phyloP scores from a whole-genome alignment of 2,888 invertebrate genomes.

The Tinea semifulvella region DNA sequence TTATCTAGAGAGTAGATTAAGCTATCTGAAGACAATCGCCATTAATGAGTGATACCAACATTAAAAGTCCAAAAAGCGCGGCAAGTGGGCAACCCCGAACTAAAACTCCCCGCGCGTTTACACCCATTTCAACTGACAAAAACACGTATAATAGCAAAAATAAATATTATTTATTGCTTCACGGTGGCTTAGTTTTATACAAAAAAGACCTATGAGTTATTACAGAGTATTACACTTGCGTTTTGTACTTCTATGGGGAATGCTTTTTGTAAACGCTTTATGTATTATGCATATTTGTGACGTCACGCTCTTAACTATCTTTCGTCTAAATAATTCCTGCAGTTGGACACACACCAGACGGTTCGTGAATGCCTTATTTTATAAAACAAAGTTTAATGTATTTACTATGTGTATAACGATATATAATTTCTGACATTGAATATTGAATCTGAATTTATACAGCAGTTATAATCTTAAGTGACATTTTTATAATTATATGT shows the following conservation, averaged over 20 bases:
- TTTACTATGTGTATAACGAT: too few species aligned
- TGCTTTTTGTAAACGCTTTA: slow-evolving; percentile 45
- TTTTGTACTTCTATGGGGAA: slow-evolving; percentile 45
- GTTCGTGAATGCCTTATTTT: too few species aligned
- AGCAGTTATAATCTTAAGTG: too few species aligned
- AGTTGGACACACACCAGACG: too few species aligned
- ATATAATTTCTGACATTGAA: too few species aligned
- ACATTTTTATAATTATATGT: too few species aligned
- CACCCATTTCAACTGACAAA: slow-evolving; percentile 63
- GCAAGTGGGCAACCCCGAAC: neutral
- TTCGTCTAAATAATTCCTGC: too few species aligned
- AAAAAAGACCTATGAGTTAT: slow-evolving; percentile 63
- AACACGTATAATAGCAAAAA: slow-evolving; percentile 66
- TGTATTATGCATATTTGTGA: slow-evolving; percentile 58
- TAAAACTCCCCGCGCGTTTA: slow-evolving; percentile 27
- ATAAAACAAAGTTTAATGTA: too few species aligned
- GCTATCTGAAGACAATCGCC: too few species aligned
- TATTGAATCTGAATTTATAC: neutral
- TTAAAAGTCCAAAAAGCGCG: too few species aligned
- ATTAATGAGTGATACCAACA: too few species aligned
- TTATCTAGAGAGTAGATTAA: too few species aligned
- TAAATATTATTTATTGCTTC: slow-evolving; percentile 67
- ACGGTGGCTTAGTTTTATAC: slow-evolving; percentile 63
- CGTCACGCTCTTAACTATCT: slow-evolving; percentile 38
- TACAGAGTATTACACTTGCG: slow-evolving; percentile 58